These are phyloP conservation scores for Scylla paramamosain DNA, from an alignment of 1,140 invertebrate species.

Conservation along the genomic window DNA sequence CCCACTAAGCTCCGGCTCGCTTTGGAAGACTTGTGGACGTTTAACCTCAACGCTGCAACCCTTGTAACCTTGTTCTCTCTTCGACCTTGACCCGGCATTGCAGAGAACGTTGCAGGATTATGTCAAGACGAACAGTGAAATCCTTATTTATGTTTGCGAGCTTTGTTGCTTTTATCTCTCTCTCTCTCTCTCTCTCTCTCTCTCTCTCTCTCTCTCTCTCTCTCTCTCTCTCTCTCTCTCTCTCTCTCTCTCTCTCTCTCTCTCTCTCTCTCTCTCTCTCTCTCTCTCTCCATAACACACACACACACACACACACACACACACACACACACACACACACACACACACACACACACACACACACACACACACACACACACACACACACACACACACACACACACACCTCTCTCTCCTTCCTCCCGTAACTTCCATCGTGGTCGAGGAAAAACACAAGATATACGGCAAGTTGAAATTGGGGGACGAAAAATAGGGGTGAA, in stretches of 20 bases:
- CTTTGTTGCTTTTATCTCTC: not conserved
- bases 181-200: conserved; percentile 20
- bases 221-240: not conserved
- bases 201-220: not conserved
- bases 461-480: conserved; percentile 22
- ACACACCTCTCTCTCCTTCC: too few species aligned
- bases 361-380: not conserved
- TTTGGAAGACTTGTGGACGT: not conserved
- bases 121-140: not conserved
- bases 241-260: conserved; percentile 1
- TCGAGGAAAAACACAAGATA: not conserved
- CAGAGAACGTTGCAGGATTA: conserved; percentile 10
- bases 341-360: not conserved
- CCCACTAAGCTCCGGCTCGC: not conserved
- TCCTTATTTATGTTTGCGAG: not conserved
- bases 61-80: not conserved
- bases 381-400: not conserved
- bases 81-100: not conserved
- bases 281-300: not conserved
- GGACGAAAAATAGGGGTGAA: conserved; percentile 21
- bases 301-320: not conserved
- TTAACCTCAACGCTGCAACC: not conserved
- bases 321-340: conserved; percentile 1
- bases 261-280: conserved; percentile 2
- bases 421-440: not conserved